Evolutionary conservation across 2,113 vertebrate species (phyloP), one percentile per base, ranked within the genome.

Genomic region (Zapus hudsonius): DNA sequence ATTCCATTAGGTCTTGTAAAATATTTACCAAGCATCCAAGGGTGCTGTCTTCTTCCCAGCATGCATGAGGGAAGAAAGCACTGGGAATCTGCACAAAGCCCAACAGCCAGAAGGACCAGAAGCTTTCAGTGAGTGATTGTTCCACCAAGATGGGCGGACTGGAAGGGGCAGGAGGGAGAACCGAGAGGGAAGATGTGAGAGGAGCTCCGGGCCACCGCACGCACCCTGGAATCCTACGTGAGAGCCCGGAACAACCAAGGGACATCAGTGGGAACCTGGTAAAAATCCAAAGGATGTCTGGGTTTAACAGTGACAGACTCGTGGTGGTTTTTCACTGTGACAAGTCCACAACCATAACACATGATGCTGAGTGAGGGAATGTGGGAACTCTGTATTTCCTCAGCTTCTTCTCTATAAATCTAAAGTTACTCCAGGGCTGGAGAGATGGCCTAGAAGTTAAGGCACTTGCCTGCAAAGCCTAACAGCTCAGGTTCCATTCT

Each of bases 1-100:
- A 82, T 87, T 96, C 89, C 94, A 97, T 95, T 95, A 98, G 90
- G 87, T 91, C 92, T 61, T 94, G 92, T 95, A 91, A 95, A 95
- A 94, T 85, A 92, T 66, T 97, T 96, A 94, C 92, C 11, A 12
- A 94, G 90, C 29, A 8, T 5, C 55, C 52, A 61, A 79, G 52
- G 19, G 40, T 29, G 69, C 78, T 85, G 84, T 64, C 86, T 91
- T 89, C 33, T 2, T n/a, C 29, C 5, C 9, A 44, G 81, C 3
- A 12, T 4, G 72, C 19, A 15, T 15, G 36, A 22, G 57, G 23
- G 22, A 38, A 16, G 87, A 67, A 44, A 44, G 25, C 12, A 13
- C 0, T 6, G 16, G 5, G 87, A 2, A 1, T 64, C 72, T 63
- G 27, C 2, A 63, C 3, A 23, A 25, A 67, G 17, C 90, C 8